Conservation (phyloP, 2,888 invertebrate genomes). For the Hymenopus coronatus region DNA sequence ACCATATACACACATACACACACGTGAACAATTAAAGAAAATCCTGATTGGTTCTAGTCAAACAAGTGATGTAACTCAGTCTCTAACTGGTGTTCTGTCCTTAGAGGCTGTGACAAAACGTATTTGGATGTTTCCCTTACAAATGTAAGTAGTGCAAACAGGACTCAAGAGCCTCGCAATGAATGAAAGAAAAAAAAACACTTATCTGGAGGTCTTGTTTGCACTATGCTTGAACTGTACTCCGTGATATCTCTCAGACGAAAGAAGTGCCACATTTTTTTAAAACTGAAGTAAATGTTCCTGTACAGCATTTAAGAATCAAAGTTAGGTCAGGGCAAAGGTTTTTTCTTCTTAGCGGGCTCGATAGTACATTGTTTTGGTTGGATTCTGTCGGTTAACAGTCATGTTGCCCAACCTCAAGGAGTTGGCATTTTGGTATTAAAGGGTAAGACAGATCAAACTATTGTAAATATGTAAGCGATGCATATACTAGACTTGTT, state of each 20-base stretch:
- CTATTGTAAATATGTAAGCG: conserved; percentile 32
- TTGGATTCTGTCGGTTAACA: conserved; percentile 35
- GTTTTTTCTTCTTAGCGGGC: conserved; percentile 35
- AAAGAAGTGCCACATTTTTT: conserved; percentile 46
- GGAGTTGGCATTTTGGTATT: conserved; percentile 45
- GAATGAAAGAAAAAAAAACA: conserved; percentile 27
- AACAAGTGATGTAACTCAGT: conserved; percentile 37
- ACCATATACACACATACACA: conserved; percentile 24
- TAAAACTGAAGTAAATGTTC: conserved; percentile 48
- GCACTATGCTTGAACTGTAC: conserved; percentile 37
- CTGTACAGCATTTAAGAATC: conserved; percentile 52
- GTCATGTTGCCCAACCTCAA: conserved; percentile 29
- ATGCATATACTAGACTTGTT: conserved; percentile 31
- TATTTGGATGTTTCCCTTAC: conserved; percentile 36
- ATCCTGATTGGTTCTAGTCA: conserved; percentile 38
- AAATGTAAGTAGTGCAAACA: conserved; percentile 36
- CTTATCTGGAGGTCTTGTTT: conserved; percentile 34
- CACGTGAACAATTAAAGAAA: conserved; percentile 7
- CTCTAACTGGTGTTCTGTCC: conserved; percentile 38
- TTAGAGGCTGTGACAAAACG: conserved; percentile 38
- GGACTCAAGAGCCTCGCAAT: conserved; percentile 36
- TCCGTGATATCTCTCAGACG: conserved; percentile 50
- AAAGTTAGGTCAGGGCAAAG: conserved; percentile 37
- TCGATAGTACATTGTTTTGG: conserved; percentile 35
- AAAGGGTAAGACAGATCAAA: conserved; percentile 44